These are phyloP conservation scores for Diorhabda carinulata DNA, from an alignment of 1,140 invertebrate species.

Conservation along the genomic window DNA sequence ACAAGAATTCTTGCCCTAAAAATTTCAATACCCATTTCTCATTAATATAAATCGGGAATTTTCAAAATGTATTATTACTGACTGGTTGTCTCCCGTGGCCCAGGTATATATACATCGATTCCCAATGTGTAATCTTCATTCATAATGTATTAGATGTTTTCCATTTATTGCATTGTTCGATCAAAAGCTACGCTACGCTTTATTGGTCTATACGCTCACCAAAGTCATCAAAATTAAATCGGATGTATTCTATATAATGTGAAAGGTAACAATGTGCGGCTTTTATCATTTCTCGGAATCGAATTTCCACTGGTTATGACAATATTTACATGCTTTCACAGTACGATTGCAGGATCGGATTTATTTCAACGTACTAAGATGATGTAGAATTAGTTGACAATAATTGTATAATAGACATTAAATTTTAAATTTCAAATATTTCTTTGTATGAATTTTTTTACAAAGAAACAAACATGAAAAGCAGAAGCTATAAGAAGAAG, in stretches of 20 bases:
- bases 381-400: too few relatives aligned
- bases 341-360: background rate
- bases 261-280: conserved; percentile 13
- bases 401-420: too few relatives aligned
- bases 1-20: too few relatives aligned
- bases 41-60: conserved; percentile 10
- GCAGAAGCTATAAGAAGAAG: too few relatives aligned
- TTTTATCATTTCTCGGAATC: conserved; percentile 15
- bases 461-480: too few relatives aligned
- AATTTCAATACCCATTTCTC: background rate
- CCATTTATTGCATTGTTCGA: conserved; percentile 14
- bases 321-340: conserved; percentile 2
- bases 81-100: too few relatives aligned
- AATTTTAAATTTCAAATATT: too few relatives aligned
- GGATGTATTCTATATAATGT: conserved; percentile 3
- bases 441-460: too few relatives aligned
- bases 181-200: conserved; percentile 7
- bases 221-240: conserved; percentile 11
- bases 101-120: too few relatives aligned
- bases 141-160: conserved; percentile 11
- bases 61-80: conserved; percentile 4
- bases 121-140: conserved; percentile 1
- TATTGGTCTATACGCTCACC: background rate
- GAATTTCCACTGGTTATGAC: conserved; percentile 6
- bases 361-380: background rate